These are phyloP conservation scores for Cherax destructor DNA, from an alignment of 1,140 invertebrate genomes.

Conservation along the genomic window DNA sequence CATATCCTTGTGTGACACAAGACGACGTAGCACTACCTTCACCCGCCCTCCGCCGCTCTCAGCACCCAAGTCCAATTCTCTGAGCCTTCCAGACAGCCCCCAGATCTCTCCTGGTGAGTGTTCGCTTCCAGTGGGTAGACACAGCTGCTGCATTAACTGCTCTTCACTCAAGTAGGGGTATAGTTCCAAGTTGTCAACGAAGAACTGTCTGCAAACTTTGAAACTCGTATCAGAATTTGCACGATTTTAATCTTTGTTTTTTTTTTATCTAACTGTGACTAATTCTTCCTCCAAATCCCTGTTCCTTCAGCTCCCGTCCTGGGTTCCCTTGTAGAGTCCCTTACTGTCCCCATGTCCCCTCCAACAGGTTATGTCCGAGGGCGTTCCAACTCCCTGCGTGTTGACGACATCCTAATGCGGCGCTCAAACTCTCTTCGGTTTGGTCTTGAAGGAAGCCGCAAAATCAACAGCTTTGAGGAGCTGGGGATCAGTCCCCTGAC, in stretches of 20 bases:
- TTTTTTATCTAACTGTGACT: not conserved
- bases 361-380: constrained; percentile 77
- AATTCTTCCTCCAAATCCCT: constrained; percentile 43
- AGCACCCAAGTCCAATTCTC: constrained; percentile 87
- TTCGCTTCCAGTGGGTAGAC: not conserved
- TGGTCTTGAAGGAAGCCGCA: constrained; percentile 76
- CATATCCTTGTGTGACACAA: constrained; percentile 90
- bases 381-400: constrained; percentile 88
- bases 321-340: constrained; percentile 55
- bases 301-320: constrained; percentile 52
- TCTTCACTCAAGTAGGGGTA: not conserved
- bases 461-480: constrained; percentile 90
- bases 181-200: not conserved
- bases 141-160: not conserved
- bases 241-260: not conserved
- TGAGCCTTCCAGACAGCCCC: constrained; percentile 90
- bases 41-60: constrained; percentile 74
- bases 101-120: constrained; percentile 70
- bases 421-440: constrained; percentile 87
- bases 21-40: constrained; percentile 75
- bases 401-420: constrained; percentile 88
- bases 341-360: constrained; percentile 64
- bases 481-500: constrained; percentile 84
- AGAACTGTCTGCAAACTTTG: not conserved
- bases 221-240: constrained; percentile 1